Evolutionary conservation across 2,797 vertebrate species (phyloP), one percentile per base, ranked within the genome.

Genomic region (Pangasius larnaudii): DNA sequence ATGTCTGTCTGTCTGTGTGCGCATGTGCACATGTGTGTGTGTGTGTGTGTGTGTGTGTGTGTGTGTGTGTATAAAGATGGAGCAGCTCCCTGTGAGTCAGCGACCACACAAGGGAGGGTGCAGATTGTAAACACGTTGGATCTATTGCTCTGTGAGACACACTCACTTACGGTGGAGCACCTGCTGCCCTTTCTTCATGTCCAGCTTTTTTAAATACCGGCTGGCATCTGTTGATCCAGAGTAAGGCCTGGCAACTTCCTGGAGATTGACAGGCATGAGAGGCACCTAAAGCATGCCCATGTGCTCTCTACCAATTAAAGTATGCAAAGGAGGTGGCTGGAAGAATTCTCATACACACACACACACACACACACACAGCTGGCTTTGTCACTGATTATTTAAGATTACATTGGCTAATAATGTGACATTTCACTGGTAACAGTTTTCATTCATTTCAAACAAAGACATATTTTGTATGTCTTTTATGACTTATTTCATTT

Each of bases 171-270:
- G 30, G 78, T 30, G 14, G 27, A 84, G 58, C 42, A 49, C 56
- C 36, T 82, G 9, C 71, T 87, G 88, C 63, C 89, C 74, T 91
- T 90, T 89, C 72, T 65, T 83, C 82, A 33, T 13, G 86, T 86
- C 88, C 86, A 87, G 77, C 85, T 77, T 87, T 85, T 88, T 90
- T 63, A 67, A 79, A 86, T 72, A 63, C 24, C 39, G 9, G 27
- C 63, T 16, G 24, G 87, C 88, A 88, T 90, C 81, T 86, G 83
- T 86, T 89, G 75, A 84, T 89, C 87, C 81, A 59, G 49, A 88
- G 46, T 75, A 81, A 89, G 58, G 72, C 86, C 46, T 79, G 88
- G 82, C 74, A 84, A 80, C 71, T 87, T 91, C 69, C 89, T 78
- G 49, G 33, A 90, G 84, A 85, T 69, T 88, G 71, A 69, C 13